These are phyloP conservation scores for Chelon labrosus DNA, from an alignment of 2,797 vertebrate species.

Conservation along the genomic window DNA sequence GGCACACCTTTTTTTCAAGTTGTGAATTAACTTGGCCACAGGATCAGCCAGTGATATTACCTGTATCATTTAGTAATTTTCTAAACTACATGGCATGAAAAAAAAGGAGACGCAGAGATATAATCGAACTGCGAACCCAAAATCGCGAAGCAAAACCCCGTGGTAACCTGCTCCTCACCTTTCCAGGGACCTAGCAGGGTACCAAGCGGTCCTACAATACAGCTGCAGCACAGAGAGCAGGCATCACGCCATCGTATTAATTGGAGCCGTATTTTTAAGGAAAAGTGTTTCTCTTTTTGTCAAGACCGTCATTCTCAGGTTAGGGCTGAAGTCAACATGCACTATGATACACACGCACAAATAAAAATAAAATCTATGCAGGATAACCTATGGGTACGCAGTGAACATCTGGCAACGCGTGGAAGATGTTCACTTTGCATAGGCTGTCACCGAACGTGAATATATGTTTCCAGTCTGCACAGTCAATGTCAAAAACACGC, in stretches of 20 bases:
- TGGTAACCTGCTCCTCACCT: conserved; percentile 13
- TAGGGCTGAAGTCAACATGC: conserved; percentile 55
- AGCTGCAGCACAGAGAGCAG: conserved; percentile 32
- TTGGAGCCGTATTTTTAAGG: conserved; percentile 19
- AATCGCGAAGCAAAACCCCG: conserved; percentile 26
- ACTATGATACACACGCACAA: conserved; percentile 44
- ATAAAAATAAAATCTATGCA: conserved; percentile 47
- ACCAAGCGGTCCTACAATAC: conserved; percentile 22
- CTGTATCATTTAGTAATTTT: conserved; percentile 17
- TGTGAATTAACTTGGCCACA: conserved; percentile 39
- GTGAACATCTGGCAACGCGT: conserved; percentile 55
- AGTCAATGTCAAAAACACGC: conserved; percentile 50
- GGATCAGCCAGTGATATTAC: conserved; percentile 10
- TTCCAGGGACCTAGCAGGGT: conserved; percentile 27
- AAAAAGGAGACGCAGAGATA: conserved; percentile 31
- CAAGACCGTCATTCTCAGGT: conserved; percentile 35
- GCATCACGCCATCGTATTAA: conserved; percentile 29
- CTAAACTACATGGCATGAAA: conserved; percentile 29
- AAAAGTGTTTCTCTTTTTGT: conserved; percentile 38
- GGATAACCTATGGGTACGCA: conserved; percentile 59
- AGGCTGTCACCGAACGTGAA: conserved; percentile 70
- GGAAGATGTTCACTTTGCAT: conserved; percentile 76
- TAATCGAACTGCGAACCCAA: conserved; percentile 57
- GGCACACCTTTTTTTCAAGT: conserved; percentile 15
- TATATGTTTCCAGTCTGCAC: conserved; percentile 53